Conservation (phyloP, 2,888 invertebrate genomes). For the Xylota sylvarum region DNA sequence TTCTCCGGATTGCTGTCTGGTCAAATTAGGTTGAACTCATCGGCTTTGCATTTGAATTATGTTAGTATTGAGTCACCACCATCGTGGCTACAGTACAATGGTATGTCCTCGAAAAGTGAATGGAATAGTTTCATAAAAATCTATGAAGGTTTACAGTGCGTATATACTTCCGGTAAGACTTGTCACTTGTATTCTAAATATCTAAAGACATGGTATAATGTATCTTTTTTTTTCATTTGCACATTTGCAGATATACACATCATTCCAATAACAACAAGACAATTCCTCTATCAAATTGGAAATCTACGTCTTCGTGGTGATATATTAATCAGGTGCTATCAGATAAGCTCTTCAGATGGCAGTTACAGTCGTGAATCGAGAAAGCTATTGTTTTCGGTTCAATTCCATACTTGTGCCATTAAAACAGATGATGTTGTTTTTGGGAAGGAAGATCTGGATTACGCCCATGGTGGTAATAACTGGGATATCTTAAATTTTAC, state of each 20-base stretch:
- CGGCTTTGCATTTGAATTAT: slow-evolving; percentile 94
- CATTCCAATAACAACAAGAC: slow-evolving; percentile 83
- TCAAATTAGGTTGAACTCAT: slow-evolving; percentile 94
- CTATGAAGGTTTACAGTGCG: slow-evolving; percentile 95
- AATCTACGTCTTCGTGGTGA: slow-evolving; percentile 90
- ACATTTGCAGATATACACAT: slow-evolving; percentile 79
- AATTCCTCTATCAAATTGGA: slow-evolving; percentile 89
- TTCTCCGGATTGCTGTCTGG: slow-evolving; percentile 96
- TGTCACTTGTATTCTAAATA: neutral
- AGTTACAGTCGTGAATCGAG: slow-evolving; percentile 80
- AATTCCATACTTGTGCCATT: slow-evolving; percentile 98
- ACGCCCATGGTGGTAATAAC: slow-evolving; percentile 90
- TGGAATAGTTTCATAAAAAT: slow-evolving; percentile 92
- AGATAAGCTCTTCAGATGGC: slow-evolving; percentile 85
- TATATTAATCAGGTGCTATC: slow-evolving; percentile 95
- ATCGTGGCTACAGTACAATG: slow-evolving; percentile 87
- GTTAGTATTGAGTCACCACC: slow-evolving; percentile 95
- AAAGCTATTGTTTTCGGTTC: slow-evolving; percentile 93
- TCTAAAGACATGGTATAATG: neutral
- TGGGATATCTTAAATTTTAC: neutral
- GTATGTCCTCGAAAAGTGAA: slow-evolving; percentile 85
- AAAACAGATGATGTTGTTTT: slow-evolving; percentile 93
- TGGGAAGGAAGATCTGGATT: slow-evolving; percentile 94
- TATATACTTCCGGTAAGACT: slow-evolving; percentile 92
- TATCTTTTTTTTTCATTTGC: neutral